Conservation (phyloP, 2,113 vertebrate species). For the Brienomyrus longianalis region DNA sequence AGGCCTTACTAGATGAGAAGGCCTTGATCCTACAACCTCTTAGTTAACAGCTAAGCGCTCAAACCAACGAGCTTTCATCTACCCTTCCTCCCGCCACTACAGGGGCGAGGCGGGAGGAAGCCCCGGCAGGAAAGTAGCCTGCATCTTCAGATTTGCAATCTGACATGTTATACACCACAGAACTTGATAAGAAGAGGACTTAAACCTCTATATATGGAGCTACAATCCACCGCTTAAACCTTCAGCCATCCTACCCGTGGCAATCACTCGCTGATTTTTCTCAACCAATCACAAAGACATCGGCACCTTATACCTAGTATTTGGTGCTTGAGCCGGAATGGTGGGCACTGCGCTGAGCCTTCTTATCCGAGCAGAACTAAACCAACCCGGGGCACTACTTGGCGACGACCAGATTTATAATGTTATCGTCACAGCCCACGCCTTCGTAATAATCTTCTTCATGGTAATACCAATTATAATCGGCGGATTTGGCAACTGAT, state of each 20-base stretch:
- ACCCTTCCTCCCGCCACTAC: conserved; percentile 11
- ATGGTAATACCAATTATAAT: too few species aligned
- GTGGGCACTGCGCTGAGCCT: too few species aligned
- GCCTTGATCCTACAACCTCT: conserved; percentile 42
- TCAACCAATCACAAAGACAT: too few species aligned
- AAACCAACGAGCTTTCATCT: conserved; percentile 36
- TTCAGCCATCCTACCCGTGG: not conserved
- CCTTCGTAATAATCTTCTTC: too few species aligned
- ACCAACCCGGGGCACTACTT: too few species aligned
- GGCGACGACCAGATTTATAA: too few species aligned
- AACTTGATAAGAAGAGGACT: conserved; percentile 36
- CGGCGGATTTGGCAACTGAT: too few species aligned
- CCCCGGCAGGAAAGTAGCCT: conserved; percentile 18
- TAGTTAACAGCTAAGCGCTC: conserved; percentile 45
- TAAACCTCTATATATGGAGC: not conserved
- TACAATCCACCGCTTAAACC: not conserved
- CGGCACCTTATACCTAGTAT: too few species aligned
- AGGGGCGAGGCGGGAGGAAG: conserved; percentile 11
- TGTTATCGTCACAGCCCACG: too few species aligned
- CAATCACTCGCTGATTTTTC: not conserved
- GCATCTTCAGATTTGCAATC: conserved; percentile 40
- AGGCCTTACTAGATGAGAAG: conserved; percentile 36
- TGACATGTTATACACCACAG: conserved; percentile 27
- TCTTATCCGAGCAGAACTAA: too few species aligned
- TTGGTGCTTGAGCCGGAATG: too few species aligned